Evolutionary conservation across 2,113 vertebrate genomes (phyloP).

Genomic region (Spheniscus mendiculus): DNA sequence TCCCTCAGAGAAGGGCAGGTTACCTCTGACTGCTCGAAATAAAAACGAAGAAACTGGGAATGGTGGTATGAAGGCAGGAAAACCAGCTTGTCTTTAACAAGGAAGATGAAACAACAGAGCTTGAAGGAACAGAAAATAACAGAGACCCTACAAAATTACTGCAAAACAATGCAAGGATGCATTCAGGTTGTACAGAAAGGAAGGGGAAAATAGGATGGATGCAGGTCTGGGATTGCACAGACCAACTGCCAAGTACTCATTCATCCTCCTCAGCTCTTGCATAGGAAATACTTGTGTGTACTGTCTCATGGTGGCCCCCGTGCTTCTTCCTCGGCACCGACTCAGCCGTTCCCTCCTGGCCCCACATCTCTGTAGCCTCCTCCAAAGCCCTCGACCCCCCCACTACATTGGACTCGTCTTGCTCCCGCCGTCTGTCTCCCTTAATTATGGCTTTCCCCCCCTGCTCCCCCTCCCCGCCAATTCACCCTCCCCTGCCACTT

Average conservation of each 20-base stretch:
- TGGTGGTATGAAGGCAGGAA: background rate
- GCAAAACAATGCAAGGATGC: background rate
- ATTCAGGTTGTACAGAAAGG: rapidly evolving
- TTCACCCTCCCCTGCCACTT: background rate
- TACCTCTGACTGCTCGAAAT: background rate
- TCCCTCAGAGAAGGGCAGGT: background rate
- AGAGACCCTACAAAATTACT: background rate
- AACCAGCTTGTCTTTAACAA: background rate
- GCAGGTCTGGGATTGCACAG: background rate
- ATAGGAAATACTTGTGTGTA: background rate
- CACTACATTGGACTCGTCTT: rapidly evolving
- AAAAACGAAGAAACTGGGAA: background rate
- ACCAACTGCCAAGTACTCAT: background rate
- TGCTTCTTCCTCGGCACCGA: rapidly evolving
- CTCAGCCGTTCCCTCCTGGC: background rate
- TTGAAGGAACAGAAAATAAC: background rate
- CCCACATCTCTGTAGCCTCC: background rate
- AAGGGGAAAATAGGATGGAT: background rate
- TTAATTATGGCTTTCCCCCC: background rate
- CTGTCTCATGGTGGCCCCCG: background rate
- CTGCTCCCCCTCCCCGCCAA: rapidly evolving
- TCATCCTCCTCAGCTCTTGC: background rate
- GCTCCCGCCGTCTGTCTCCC: background rate
- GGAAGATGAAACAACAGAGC: background rate
- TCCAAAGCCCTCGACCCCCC: background rate